Evolutionary conservation across 2,797 vertebrate species (phyloP).

Genomic region (Pipistrellus pygmaeus): DNA sequence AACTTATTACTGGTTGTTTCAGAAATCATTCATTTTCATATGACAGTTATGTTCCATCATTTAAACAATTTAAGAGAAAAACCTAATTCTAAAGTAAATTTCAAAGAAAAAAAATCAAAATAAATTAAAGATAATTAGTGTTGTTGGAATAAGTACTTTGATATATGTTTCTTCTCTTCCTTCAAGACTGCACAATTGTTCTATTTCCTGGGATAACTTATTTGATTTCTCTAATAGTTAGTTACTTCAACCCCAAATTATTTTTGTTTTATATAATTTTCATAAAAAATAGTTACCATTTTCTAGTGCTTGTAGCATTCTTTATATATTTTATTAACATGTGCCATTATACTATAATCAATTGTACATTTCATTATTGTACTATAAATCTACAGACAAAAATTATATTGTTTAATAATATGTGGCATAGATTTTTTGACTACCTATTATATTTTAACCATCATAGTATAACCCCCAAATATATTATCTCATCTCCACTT

Average conservation of each 20-base stretch:
- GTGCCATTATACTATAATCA: background rate
- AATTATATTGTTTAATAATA: background rate
- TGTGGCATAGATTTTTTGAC: background rate
- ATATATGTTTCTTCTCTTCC: background rate
- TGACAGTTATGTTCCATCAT: background rate
- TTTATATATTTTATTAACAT: background rate
- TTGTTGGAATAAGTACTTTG: background rate
- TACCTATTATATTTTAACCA: background rate
- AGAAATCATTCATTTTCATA: conserved; percentile 7
- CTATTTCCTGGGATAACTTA: background rate
- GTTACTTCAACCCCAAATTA: background rate
- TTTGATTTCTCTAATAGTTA: background rate
- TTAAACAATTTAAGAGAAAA: conserved; percentile 25
- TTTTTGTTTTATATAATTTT: conserved; percentile 32
- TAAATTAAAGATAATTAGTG: conserved; percentile 12
- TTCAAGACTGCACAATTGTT: background rate
- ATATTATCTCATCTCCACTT: background rate
- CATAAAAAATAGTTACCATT: conserved; percentile 2
- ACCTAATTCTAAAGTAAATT: background rate
- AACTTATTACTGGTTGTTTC: background rate
- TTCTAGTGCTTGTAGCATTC: background rate
- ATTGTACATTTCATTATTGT: background rate
- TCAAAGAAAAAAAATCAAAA: conserved; percentile 1
- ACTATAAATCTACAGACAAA: background rate
- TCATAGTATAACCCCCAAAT: background rate